Evolutionary conservation across 2,888 invertebrate genomes (phyloP).

Genomic region (Baronia brevicornis): DNA sequence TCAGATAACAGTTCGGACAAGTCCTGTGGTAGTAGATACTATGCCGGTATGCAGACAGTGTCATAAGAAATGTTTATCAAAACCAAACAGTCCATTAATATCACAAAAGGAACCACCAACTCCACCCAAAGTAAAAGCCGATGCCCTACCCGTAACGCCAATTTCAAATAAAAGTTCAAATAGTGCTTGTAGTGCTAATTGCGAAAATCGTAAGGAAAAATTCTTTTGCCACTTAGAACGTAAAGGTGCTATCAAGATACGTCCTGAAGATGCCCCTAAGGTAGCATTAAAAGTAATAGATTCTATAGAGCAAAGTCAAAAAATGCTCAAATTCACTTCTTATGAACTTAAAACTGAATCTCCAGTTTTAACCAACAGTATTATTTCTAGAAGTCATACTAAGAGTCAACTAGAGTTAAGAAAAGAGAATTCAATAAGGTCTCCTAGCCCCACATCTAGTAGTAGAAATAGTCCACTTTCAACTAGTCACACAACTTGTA

Average conservation of each 20-base stretch:
- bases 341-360: conserved; percentile 67
- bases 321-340: conserved; percentile 66
- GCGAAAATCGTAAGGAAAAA: conserved; percentile 55
- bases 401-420: conserved; percentile 62
- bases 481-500: conserved; percentile 70
- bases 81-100: conserved; percentile 68
- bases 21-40: conserved; percentile 82
- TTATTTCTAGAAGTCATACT: conserved; percentile 43
- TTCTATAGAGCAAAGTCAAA: conserved; percentile 68
- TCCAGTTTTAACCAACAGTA: conserved; percentile 49
- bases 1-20: conserved; percentile 85
- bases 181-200: conserved; percentile 59
- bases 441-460: conserved; percentile 65
- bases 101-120: conserved; percentile 60
- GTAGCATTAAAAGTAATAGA: conserved; percentile 66
- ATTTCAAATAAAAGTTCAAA: conserved; percentile 57
- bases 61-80: conserved; percentile 83
- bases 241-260: conserved; percentile 66
- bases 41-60: conserved; percentile 85
- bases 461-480: conserved; percentile 70
- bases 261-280: conserved; percentile 65
- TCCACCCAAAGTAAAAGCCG: conserved; percentile 47
- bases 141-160: conserved; percentile 56
- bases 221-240: conserved; percentile 59
- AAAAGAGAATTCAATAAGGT: conserved; percentile 56